A percentile compares a stretch with the other conserved stretches of the same genome.
phyloP scores from a whole-genome alignment of 2,888 invertebrate species.

The Lamproptera curius region DNA sequence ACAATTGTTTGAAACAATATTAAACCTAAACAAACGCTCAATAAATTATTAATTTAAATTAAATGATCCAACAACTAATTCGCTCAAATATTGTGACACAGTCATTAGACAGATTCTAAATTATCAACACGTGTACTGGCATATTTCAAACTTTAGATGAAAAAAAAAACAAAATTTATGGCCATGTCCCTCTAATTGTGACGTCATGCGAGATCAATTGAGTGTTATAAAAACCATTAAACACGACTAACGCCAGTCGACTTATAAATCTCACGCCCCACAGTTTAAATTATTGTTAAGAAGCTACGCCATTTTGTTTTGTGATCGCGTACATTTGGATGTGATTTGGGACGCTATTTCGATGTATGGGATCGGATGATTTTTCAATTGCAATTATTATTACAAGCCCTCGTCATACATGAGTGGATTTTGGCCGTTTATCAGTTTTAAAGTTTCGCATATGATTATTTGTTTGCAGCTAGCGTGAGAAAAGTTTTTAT shows the following conservation, averaged over 20 bases:
- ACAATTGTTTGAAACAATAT: neutral
- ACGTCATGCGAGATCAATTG: conserved; percentile 67
- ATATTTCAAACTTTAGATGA: conserved; percentile 50
- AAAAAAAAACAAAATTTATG: conserved; percentile 46
- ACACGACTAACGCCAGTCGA: conserved; percentile 52
- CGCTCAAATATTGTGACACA: conserved; percentile 26
- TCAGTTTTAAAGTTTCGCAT: conserved; percentile 64
- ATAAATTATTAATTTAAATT: conserved; percentile 2
- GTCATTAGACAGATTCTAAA: conserved; percentile 39
- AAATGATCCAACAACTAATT: conserved; percentile 24
- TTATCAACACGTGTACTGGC: conserved; percentile 39
- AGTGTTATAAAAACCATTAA: conserved; percentile 72
- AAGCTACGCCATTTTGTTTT: conserved; percentile 22
- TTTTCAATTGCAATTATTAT: conserved; percentile 38
- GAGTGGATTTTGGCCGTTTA: conserved; percentile 67
- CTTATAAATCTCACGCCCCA: conserved; percentile 57
- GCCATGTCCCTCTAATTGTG: conserved; percentile 42
- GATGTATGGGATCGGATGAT: neutral
- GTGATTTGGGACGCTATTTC: conserved; percentile 6
- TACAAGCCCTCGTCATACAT: conserved; percentile 59
- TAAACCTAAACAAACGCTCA: neutral
- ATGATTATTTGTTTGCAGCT: conserved; percentile 56
- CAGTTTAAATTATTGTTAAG: conserved; percentile 62
- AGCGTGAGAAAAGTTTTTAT: conserved; percentile 69
- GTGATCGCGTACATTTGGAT: conserved; percentile 27